These are phyloP conservation scores for Pteria penguin DNA, from an alignment of 2,888 invertebrate genomes.

Conservation along the genomic window DNA sequence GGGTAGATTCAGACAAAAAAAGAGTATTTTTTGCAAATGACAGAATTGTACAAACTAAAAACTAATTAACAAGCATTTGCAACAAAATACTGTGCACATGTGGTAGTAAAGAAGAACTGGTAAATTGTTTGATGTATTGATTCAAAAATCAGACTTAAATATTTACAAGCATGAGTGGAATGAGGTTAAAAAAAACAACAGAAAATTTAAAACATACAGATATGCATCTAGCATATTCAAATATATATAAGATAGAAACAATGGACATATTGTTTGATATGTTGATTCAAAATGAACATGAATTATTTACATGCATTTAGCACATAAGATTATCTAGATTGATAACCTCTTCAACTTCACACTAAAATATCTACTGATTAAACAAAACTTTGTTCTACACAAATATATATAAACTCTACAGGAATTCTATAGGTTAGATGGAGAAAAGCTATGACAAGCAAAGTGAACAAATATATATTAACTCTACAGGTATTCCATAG, in stretches of 20 bases:
- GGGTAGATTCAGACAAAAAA: too few relatives aligned
- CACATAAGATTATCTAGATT: not conserved
- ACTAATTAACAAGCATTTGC: too few relatives aligned
- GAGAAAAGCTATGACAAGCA: not conserved
- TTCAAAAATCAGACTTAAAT: not conserved
- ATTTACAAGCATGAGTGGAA: not conserved
- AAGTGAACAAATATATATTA: not conserved
- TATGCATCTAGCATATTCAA: not conserved
- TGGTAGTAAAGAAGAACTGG: too few relatives aligned
- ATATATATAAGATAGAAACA: not conserved
- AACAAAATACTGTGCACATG: too few relatives aligned
- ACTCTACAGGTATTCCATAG: not conserved
- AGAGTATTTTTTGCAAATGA: too few relatives aligned
- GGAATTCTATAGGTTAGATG: not conserved
- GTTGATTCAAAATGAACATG: not conserved
- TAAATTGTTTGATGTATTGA: not conserved
- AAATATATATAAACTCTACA: not conserved
- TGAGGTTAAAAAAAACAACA: not conserved
- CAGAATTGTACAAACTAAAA: too few relatives aligned
- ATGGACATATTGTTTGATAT: not conserved
- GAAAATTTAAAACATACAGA: not conserved
- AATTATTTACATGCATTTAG: not conserved
- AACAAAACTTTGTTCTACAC: not conserved
- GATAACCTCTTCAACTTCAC: not conserved
- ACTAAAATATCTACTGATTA: too few relatives aligned